Conservation (phyloP, 2,113 vertebrate genomes). For the Mohoua ochrocephala region DNA sequence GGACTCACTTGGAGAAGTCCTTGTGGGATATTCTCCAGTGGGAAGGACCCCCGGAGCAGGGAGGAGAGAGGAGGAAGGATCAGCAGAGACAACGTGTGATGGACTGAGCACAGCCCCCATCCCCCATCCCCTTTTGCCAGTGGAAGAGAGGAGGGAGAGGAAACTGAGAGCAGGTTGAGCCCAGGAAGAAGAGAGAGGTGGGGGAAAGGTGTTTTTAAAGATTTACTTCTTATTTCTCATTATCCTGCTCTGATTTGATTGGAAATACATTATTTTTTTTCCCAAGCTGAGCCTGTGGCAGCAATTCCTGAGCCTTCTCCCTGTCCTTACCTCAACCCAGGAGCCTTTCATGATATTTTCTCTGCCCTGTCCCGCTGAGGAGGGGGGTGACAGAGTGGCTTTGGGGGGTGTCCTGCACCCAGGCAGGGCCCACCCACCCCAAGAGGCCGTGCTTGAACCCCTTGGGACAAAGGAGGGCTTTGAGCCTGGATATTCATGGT, state of each 20-base stretch:
- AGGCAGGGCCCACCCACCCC: neutral
- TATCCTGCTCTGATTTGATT: neutral
- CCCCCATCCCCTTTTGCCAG: neutral
- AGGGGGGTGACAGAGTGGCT: neutral
- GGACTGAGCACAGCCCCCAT: neutral
- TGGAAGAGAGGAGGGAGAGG: neutral
- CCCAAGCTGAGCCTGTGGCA: neutral
- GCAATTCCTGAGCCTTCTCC: neutral
- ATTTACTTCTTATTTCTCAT: neutral
- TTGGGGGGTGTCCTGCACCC: neutral
- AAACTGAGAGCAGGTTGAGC: neutral
- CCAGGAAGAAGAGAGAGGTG: neutral
- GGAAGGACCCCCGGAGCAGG: neutral
- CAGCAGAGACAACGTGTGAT: neutral
- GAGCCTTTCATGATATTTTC: neutral
- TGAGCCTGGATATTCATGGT: neutral
- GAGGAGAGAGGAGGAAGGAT: neutral
- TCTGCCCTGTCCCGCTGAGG: neutral
- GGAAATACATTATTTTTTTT: neutral
- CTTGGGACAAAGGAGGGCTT: neutral
- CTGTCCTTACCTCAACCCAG: neutral
- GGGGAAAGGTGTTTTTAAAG: fast-evolving
- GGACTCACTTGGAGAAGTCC: neutral
- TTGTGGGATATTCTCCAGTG: no score
- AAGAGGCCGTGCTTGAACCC: fast-evolving